phyloP scores from a whole-genome alignment of 2,888 invertebrate species.

The Clostera curtula region DNA sequence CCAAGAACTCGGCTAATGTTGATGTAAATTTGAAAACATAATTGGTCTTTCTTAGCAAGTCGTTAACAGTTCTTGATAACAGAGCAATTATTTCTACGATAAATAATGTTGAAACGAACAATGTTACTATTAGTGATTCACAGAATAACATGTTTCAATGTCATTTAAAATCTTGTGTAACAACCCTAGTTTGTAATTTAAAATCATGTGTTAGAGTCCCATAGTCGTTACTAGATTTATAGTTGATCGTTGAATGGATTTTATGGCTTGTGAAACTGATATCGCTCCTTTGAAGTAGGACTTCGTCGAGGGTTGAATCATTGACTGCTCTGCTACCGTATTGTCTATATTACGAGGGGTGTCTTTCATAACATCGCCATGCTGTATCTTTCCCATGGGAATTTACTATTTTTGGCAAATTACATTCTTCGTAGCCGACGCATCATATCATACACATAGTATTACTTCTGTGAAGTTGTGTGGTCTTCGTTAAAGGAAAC shows the following conservation, averaged over 20 bases:
- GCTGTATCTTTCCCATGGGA: conserved; percentile 11
- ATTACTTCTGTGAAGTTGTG: not conserved
- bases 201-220: conserved; percentile 18
- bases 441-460: not conserved
- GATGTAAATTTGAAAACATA: no score
- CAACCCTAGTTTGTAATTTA: conserved; percentile 1
- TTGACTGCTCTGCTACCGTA: conserved; percentile 18
- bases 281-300: conserved; percentile 28
- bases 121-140: no score
- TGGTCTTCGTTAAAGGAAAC: no score
- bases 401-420: not conserved
- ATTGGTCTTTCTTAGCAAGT: no score
- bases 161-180: no score
- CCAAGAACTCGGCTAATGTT: no score
- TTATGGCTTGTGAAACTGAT: conserved; percentile 51
- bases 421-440: no score
- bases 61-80: no score
- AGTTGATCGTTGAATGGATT: conserved; percentile 38
- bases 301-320: conserved; percentile 20
- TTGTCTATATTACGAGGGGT: conserved; percentile 15
- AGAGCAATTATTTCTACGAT: no score
- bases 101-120: no score
- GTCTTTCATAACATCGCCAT: conserved; percentile 3
- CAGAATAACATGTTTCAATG: no score
- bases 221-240: conserved; percentile 35